Base-by-base conservation (phyloP, 1,140 invertebrate species). In the Trypoxylus dichotomus region DNA sequence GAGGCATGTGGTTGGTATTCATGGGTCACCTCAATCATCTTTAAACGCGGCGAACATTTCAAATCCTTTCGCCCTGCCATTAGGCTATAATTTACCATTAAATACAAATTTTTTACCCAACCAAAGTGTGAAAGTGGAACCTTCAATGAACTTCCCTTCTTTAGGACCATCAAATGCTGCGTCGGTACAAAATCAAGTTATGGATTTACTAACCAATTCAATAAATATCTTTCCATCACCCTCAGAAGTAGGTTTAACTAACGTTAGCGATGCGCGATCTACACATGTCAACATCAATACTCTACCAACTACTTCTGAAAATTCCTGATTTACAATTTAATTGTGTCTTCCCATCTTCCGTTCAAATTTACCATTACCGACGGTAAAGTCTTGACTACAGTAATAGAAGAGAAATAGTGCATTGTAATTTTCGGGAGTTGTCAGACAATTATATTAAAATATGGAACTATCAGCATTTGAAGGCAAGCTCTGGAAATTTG, bases 1-100 rank as follows among this genome's bases (percentile, higher is more conserved):
- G 41, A 81, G 87, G 42, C 88, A 89, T 79, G 83, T 87, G 77
- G 74, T 54, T 25, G 74, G 88, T 76, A 87, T 87, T 81, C 86
- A 86, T 10, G 79, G 87, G 42, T 81, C 76, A 7, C 79, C 82
- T 68, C 87, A 88, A 74, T 37, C 88, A 89, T 60, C 86, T 86
- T 80, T 89, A 88, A 84, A 87, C 87, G 82, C 87, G 87, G 82
- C 87, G 19, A 68, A 10, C 24, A 68, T 68, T 68, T 24, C 60
- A 11, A 68, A 68, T 68, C 60, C 60, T 27, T 68, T 68, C 24
- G 24, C 21, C 10, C 7, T 68, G 24, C 60, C 60, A 11, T 15
- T 29, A 27, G 13, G 60, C 8, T 27, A 24, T 68, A 68, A 68
- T 29, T 29, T 68, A 68, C 60, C 60, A 1, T 15, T 29, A 11